Conservation (phyloP, 2,888 invertebrate genomes). For the Amblyjoppa proteus region DNA sequence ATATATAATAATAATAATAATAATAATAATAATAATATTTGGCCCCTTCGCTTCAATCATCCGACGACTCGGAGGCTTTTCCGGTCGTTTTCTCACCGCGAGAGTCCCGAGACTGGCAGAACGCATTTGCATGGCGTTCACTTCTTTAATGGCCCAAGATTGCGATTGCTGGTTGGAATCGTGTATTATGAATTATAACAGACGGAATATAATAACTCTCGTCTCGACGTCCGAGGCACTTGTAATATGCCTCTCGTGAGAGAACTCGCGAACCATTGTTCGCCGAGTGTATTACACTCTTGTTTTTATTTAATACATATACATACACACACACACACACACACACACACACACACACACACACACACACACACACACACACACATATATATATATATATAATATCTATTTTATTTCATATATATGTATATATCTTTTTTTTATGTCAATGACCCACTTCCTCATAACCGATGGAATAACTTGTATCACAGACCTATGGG, state of each 20-base stretch:
- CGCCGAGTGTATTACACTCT: slow-evolving; percentile 20
- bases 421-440: not conserved
- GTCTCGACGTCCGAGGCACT: slow-evolving; percentile 6
- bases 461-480: slow-evolving; percentile 60
- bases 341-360: too few relatives aligned
- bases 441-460: slow-evolving; percentile 55
- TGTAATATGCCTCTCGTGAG: slow-evolving; percentile 41
- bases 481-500: slow-evolving; percentile 11
- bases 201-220: slow-evolving; percentile 38
- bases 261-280: slow-evolving; percentile 48
- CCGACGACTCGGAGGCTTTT: not conserved
- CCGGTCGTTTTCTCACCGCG: not conserved
- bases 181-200: slow-evolving; percentile 34
- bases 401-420: not conserved
- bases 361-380: too few relatives aligned
- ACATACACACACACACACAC: too few relatives aligned
- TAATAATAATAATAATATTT: not conserved
- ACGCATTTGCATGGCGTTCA: slow-evolving; percentile 5
- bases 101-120: slow-evolving; percentile 9
- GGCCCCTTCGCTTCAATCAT: slow-evolving; percentile 30
- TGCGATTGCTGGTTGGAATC: slow-evolving; percentile 21
- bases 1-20: too few relatives aligned
- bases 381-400: not conserved
- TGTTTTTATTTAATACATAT: not conserved
- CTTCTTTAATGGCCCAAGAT: not conserved